Percentiles rank a stretch among this genome's conserved stretches.
Conservation (phyloP, 2,797 vertebrate species). For the Diplodus puntazzo region DNA sequence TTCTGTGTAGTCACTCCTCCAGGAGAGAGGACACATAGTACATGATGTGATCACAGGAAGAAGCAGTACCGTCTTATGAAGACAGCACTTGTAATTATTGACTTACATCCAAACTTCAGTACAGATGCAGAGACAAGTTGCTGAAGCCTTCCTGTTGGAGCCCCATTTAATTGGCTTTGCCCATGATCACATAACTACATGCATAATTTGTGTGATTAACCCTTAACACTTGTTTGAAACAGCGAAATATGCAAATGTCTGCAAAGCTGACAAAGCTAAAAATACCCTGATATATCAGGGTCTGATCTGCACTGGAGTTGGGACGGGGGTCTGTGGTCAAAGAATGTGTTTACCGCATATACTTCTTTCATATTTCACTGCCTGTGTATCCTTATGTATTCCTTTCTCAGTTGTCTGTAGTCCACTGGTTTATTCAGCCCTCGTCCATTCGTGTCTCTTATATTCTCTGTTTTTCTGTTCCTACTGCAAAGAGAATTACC, state of each 20-base stretch:
- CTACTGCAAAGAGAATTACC: slow-evolving; percentile 43
- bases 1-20: not conserved
- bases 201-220: slow-evolving; percentile 10
- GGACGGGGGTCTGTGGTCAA: not conserved
- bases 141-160: slow-evolving; percentile 9
- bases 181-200: slow-evolving; percentile 5
- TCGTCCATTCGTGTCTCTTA: slow-evolving; percentile 26
- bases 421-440: slow-evolving; percentile 35
- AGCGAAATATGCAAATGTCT: slow-evolving; percentile 1
- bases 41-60: not conserved
- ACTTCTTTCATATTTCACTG: not conserved
- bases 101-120: not conserved
- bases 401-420: slow-evolving; percentile 9
- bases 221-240: slow-evolving; percentile 19
- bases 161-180: not conserved
- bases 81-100: not conserved
- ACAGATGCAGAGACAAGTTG: slow-evolving; percentile 10
- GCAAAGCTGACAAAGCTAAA: not conserved
- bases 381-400: not conserved
- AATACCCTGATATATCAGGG: slow-evolving; percentile 8
- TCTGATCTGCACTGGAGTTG: not conserved
- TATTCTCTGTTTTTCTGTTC: slow-evolving; percentile 34
- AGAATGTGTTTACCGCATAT: not conserved
- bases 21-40: not conserved
- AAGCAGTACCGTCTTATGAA: not conserved